Base-by-base conservation (phyloP, 2,113 vertebrate species). In the Xenopus laevis region DNA sequence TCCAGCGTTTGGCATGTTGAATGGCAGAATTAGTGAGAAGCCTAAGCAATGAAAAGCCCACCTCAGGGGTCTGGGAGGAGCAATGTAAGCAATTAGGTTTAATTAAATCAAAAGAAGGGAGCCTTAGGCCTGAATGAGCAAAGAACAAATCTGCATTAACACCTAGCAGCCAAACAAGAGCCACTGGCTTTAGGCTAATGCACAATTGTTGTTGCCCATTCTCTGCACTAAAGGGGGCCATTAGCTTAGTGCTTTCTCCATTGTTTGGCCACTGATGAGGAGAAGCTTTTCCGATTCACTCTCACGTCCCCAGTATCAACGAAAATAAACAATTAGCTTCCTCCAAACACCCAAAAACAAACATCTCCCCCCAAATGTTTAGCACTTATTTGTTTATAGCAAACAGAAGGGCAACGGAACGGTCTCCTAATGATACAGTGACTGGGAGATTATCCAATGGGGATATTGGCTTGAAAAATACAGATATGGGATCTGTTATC, bases 71-170 rank as follows among this genome's bases (percentile, higher is more conserved):
- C 80, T 82, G 89, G 91, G 89, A 91, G 88, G 92, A 91, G 89
- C 91, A 90, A 91, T 91, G 85, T 91, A 90, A 92, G 90, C 93
- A 95, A 96, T 96, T 96, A 95, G 91, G 89, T 93, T 92, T 93
- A 96, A 96, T 97, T 96, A 96, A 94, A 93, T 96, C 92, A 96
- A 92, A 90, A 86, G 87, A 94, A 89, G 88, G 92, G 79, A 92
- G 90, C 91, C 91, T 91, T 89, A 84, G 86, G 92, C 90, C 84
- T 89, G 86, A 89, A 89, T 87, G 87, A 91, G 85, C 87, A 87
- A 85, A 88, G 88, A 91, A 90, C 84, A 91, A 91, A 93, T 93
- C 88, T 91, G 87, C 89, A 93, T 93, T 92, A 93, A 92, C 90
- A 93, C 92, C 92, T 92, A 90, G 84, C 86, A 88, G 89, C 87